phyloP scores from a whole-genome alignment of 2,113 vertebrate genomes.

The Rhynchomys soricoides region DNA sequence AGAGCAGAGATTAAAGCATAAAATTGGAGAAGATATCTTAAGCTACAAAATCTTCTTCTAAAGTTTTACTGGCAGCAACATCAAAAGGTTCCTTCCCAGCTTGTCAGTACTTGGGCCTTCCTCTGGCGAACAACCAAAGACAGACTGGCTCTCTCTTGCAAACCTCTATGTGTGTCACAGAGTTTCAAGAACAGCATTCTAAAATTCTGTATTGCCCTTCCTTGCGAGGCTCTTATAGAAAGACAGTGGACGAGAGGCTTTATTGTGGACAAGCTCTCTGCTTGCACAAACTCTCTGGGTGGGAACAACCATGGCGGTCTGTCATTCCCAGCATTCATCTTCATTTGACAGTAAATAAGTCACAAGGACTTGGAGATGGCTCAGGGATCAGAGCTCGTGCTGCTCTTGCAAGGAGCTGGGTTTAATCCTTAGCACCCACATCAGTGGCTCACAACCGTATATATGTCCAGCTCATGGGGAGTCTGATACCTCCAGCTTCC shows the following conservation, averaged over 20 bases:
- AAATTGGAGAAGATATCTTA: slow-evolving; percentile 77
- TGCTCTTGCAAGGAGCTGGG: not conserved
- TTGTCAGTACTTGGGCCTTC: slow-evolving; percentile 70
- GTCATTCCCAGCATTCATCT: not conserved
- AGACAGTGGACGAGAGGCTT: slow-evolving; percentile 49
- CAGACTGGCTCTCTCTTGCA: slow-evolving; percentile 65
- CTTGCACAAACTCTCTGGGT: slow-evolving; percentile 59
- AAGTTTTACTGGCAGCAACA: slow-evolving; percentile 76
- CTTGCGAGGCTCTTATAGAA: slow-evolving; percentile 60
- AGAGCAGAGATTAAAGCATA: slow-evolving; percentile 66
- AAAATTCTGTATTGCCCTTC: slow-evolving; percentile 27
- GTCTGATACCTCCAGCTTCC: not conserved
- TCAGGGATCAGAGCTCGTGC: not conserved
- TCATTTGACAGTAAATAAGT: not conserved
- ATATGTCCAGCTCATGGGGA: no score
- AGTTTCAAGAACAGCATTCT: slow-evolving; percentile 32
- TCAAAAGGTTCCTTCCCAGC: slow-evolving; percentile 71
- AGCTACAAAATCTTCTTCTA: slow-evolving; percentile 72
- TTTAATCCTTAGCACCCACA: not conserved
- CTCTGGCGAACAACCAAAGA: slow-evolving; percentile 73
- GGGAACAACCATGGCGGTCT: not conserved
- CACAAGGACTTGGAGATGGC: no score
- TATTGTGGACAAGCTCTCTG: slow-evolving; percentile 49
- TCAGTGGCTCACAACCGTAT: not conserved
- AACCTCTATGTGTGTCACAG: slow-evolving; percentile 61